Evolutionary conservation across 2,888 invertebrate species (phyloP), one percentile per base, ranked within the genome.

Genomic region (Biston stratarius): DNA sequence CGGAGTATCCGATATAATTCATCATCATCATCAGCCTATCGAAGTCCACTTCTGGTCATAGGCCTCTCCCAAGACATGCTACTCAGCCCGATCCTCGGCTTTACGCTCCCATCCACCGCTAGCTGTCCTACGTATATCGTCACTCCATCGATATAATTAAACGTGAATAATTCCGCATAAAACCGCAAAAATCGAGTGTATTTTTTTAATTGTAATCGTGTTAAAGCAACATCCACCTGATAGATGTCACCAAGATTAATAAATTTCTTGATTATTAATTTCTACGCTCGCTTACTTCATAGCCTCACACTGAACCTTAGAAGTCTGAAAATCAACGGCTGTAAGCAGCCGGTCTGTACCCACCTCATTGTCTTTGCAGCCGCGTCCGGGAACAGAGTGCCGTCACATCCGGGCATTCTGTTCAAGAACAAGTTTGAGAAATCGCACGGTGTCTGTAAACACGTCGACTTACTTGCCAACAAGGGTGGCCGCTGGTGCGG

Each of bases 251-350:
- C 15, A 14, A 14, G 1, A 14, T 14, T 47, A 14, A 3, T 47
- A 12, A 7, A 9, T 9, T 9, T 47, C 10, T 44, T 6, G 1
- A 6, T 5, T 12, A 5, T 24, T 8, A 10, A 33, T 11, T n/a
- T 34, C n/a, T 12, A 51, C 34, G 1, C 6, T 6, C 73, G 75
- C 75, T 58, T 7, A 57, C 64, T 53, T 52, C 8, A 60, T 70
- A 69, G 79, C 80, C 77, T 69, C 62, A 70, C 63, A 49, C 65
- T 40, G 58, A 76, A 67, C 67, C 75, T 77, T 72, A 73, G 70
- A 75, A 78, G 79, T 80, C 78, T 85, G 80, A 83, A 84, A 86
- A 83, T 80, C 82, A 83, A 84, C 83, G 83, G 84, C 74, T 75
- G 76, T 74, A 73, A 77, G 65, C 71, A 61, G 56, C 12, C 38